Conservation (phyloP, 2,797 vertebrate species). For the Centroberyx gerrardi region DNA sequence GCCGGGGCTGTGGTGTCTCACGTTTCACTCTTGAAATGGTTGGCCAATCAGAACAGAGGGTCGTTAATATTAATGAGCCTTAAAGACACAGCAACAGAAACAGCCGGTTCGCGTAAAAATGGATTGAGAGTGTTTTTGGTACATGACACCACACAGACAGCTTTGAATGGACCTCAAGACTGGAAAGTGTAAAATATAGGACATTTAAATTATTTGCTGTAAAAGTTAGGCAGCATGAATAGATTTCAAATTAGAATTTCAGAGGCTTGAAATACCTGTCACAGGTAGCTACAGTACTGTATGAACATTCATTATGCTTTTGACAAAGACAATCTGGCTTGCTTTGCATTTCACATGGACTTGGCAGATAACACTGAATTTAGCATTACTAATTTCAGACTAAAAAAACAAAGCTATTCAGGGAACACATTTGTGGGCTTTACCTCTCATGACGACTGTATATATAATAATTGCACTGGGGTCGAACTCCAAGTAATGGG, state of each 20-base stretch:
- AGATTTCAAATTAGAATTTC: constrained; percentile 9
- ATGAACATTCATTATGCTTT: constrained; percentile 3
- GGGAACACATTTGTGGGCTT: constrained; percentile 13
- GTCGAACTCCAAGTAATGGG: constrained; percentile 69
- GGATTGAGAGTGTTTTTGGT: too few relatives aligned
- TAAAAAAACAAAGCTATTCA: constrained; percentile 50
- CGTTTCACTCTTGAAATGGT: too few relatives aligned
- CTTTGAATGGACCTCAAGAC: too few relatives aligned
- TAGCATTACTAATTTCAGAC: constrained; percentile 41
- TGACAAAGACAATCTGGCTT: constrained; percentile 1
- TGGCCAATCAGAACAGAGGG: too few relatives aligned
- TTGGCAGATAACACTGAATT: constrained; percentile 23
- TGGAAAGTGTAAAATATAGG: too few relatives aligned
- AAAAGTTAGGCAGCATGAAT: neutral
- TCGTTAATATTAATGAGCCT: too few relatives aligned
- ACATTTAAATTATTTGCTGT: neutral
- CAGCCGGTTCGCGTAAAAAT: too few relatives aligned
- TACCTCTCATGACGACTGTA: constrained; percentile 54
- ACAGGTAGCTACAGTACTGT: neutral
- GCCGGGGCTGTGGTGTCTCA: too few relatives aligned
- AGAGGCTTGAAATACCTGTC: neutral
- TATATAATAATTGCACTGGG: constrained; percentile 67
- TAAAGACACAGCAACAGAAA: too few relatives aligned
- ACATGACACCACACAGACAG: too few relatives aligned
- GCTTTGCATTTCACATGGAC: neutral